A percentile compares a stretch with the other conserved stretches of the same genome.
Conservation (phyloP, 2,113 vertebrate genomes). For the Coptodon bakossiorum region DNA sequence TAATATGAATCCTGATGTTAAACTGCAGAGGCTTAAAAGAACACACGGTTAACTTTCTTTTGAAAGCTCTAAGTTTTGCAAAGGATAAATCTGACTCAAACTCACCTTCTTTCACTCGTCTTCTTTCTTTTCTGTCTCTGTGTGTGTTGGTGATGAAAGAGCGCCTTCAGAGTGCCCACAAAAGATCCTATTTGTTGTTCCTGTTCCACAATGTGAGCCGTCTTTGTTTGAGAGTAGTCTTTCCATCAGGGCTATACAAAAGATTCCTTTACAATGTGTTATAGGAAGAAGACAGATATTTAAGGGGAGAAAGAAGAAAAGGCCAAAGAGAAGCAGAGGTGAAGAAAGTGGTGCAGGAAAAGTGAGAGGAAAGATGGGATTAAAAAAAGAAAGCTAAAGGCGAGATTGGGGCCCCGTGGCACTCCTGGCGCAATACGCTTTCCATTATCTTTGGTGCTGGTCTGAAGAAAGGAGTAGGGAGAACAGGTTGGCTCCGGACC, state of each 20-base stretch:
- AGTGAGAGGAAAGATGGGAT: constrained; percentile 19
- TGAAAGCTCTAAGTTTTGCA: not conserved
- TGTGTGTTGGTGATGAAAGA: constrained; percentile 34
- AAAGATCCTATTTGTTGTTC: constrained; percentile 59
- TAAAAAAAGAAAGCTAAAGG: constrained; percentile 24
- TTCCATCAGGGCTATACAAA: constrained; percentile 61
- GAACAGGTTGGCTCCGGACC: constrained; percentile 39
- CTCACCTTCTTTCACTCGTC: not conserved
- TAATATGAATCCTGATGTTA: not conserved
- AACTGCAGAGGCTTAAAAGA: not conserved
- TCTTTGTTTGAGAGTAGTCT: constrained; percentile 61
- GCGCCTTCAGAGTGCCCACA: constrained; percentile 38
- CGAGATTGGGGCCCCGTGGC: constrained; percentile 42
- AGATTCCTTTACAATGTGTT: constrained; percentile 41
- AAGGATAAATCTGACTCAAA: not conserved
- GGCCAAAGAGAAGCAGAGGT: constrained; percentile 11
- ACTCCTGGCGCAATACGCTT: constrained; percentile 35
- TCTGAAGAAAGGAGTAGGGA: constrained; percentile 49
- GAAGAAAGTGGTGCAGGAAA: constrained; percentile 17
- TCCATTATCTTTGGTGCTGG: constrained; percentile 52
- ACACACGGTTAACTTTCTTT: not conserved
- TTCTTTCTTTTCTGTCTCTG: not conserved
- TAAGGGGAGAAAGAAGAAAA: not conserved
- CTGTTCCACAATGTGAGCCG: constrained; percentile 29
- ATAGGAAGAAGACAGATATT: constrained; percentile 25